Conservation (phyloP, 2,113 vertebrate genomes). For the Cheirogaleus medius region DNA sequence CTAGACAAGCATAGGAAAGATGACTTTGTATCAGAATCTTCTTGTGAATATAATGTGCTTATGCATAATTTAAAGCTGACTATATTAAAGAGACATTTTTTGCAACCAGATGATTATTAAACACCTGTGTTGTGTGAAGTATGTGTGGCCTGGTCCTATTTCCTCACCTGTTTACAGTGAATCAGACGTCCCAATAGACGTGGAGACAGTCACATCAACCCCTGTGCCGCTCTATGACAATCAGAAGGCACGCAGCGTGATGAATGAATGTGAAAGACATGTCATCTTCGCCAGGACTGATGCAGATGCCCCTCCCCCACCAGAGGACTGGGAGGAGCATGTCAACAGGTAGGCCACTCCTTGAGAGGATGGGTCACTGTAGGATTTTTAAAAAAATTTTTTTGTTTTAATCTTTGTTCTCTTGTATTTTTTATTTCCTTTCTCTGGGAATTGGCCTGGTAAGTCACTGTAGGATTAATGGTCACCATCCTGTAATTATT, state of each 20-base stretch:
- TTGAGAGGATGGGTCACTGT: neutral
- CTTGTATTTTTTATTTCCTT: no score
- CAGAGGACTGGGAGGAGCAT: conserved; percentile 98
- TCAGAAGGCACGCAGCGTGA: conserved; percentile 96
- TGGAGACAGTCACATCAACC: conserved; percentile 90
- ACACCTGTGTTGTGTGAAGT: conserved; percentile 21
- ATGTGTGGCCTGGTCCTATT: conserved; percentile 24
- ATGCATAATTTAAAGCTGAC: conserved; percentile 18
- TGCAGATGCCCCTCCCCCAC: conserved; percentile 93
- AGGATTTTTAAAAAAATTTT: no score
- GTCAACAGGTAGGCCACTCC: conserved; percentile 90
- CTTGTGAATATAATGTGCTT: neutral
- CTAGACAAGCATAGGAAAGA: neutral
- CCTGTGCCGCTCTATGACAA: conserved; percentile 95
- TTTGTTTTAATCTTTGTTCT: no score
- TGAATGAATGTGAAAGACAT: conserved; percentile 98
- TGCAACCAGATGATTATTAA: conserved; percentile 26
- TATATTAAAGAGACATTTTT: conserved; percentile 1
- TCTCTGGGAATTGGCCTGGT: no score
- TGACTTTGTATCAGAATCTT: conserved; percentile 14
- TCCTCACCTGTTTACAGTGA: conserved; percentile 85
- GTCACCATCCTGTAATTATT: neutral
- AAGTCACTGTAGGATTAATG: neutral
- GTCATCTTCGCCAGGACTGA: conserved; percentile 96
- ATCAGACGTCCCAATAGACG: conserved; percentile 91